These are phyloP conservation scores for Sarcophaga rosellei DNA, from an alignment of 2,888 invertebrate genomes.

Conservation along the genomic window DNA sequence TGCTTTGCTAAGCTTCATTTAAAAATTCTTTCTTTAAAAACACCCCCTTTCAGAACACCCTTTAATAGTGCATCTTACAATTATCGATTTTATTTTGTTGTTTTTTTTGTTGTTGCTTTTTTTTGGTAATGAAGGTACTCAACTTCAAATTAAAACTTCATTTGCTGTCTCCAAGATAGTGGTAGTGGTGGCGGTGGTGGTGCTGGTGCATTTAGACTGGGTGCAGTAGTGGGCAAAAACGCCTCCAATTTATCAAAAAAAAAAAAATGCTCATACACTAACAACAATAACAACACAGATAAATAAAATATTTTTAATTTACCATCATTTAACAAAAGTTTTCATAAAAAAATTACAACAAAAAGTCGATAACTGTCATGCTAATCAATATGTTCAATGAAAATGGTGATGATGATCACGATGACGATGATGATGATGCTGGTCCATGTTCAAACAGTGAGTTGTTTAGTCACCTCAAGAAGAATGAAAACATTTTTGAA, in stretches of 20 bases:
- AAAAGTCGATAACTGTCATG: slow-evolving; percentile 33
- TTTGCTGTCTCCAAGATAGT: slow-evolving; percentile 25
- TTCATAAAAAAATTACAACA: background rate
- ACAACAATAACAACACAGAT: background rate
- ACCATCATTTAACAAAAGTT: slow-evolving; percentile 18
- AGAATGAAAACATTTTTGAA: background rate
- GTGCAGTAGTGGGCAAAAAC: slow-evolving; percentile 66
- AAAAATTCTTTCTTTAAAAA: background rate
- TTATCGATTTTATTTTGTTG: background rate
- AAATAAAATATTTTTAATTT: slow-evolving; percentile 27
- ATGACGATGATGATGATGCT: background rate
- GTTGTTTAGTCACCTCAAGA: background rate
- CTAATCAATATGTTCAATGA: slow-evolving; percentile 5
- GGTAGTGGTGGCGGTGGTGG: background rate
- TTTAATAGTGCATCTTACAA: background rate
- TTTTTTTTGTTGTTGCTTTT: no score
- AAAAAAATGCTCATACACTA: background rate
- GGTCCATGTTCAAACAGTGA: background rate
- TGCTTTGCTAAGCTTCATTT: background rate
- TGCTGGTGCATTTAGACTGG: slow-evolving; percentile 45
- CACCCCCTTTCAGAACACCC: background rate
- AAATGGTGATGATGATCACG: background rate
- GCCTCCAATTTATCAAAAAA: slow-evolving; percentile 55
- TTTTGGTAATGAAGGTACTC: slow-evolving; percentile 48
- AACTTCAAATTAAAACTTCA: slow-evolving; percentile 54